phyloP scores from a whole-genome alignment of 2,888 invertebrate genomes.

The Lasioglossum leucozonium region DNA sequence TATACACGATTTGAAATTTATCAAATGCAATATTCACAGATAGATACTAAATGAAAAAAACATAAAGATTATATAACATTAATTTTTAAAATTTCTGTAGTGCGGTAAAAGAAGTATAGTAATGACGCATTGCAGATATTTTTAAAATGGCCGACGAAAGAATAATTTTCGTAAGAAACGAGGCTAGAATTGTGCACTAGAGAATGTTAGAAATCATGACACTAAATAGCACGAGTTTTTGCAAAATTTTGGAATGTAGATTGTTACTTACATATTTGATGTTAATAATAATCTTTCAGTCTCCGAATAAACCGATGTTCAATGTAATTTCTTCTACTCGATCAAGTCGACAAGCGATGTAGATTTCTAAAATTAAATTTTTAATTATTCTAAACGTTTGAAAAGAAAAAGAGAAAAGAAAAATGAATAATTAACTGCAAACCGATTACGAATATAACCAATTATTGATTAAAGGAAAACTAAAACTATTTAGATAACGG shows the following conservation, averaged over 20 bases:
- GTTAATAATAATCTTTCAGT: conserved; percentile 68
- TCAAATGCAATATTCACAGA: neutral
- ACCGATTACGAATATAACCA: neutral
- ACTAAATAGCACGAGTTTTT: neutral
- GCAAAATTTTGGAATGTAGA: neutral
- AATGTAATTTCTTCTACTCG: conserved; percentile 34
- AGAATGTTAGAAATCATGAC: neutral
- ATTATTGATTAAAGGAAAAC: neutral
- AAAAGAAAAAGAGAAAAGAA: neutral
- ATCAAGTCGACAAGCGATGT: conserved; percentile 64
- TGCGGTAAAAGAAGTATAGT: conserved; percentile 43
- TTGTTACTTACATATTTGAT: conserved; percentile 77
- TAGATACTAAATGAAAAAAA: neutral
- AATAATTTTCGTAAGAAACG: neutral
- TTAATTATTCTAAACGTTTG: neutral
- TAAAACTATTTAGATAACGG: conserved; percentile 16
- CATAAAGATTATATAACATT: conserved; percentile 17
- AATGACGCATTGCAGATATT: conserved; percentile 64
- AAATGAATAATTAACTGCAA: neutral
- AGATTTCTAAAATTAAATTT: conserved; percentile 72
- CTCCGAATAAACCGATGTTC: conserved; percentile 56
- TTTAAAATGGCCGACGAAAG: conserved; percentile 62
- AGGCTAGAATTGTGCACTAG: neutral
- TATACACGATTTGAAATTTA: neutral
- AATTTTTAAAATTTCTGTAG: conserved; percentile 10